Conservation (phyloP, 2,797 vertebrate genomes). For the Chiroxiphia lanceolata region DNA sequence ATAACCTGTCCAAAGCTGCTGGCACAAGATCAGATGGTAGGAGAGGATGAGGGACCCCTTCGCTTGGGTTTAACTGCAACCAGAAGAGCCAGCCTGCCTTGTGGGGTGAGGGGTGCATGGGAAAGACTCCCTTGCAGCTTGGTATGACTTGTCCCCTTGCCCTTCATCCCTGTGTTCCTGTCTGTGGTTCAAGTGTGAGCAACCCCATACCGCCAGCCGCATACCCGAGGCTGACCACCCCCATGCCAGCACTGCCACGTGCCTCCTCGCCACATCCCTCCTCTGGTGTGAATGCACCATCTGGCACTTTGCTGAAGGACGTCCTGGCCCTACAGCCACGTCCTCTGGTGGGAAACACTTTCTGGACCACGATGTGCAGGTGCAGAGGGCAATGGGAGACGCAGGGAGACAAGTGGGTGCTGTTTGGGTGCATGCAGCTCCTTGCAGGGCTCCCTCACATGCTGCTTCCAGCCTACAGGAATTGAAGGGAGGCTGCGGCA, state of each 20-base stretch:
- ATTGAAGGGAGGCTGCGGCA: neutral
- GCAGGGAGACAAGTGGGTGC: fast-evolving
- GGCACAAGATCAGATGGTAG: neutral
- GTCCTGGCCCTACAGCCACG: neutral
- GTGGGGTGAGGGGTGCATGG: neutral
- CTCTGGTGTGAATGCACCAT: neutral
- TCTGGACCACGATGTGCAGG: neutral
- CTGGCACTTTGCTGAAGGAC: neutral
- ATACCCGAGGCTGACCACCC: neutral
- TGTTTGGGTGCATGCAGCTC: neutral
- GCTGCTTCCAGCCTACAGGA: slow-evolving; percentile 3
- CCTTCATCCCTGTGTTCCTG: neutral
- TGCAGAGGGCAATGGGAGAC: neutral
- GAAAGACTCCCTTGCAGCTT: neutral
- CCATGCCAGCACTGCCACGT: fast-evolving
- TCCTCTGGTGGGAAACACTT: neutral
- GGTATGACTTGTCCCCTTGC: neutral
- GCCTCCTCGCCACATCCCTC: fast-evolving
- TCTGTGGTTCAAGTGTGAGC: fast-evolving
- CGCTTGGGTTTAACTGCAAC: neutral
- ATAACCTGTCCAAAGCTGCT: neutral
- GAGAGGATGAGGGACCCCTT: neutral
- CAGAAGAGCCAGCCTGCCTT: neutral
- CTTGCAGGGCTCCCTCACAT: neutral
- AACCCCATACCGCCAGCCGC: neutral